Evolutionary conservation across 2,888 invertebrate species (phyloP).

Genomic region (Cetonia aurata): DNA sequence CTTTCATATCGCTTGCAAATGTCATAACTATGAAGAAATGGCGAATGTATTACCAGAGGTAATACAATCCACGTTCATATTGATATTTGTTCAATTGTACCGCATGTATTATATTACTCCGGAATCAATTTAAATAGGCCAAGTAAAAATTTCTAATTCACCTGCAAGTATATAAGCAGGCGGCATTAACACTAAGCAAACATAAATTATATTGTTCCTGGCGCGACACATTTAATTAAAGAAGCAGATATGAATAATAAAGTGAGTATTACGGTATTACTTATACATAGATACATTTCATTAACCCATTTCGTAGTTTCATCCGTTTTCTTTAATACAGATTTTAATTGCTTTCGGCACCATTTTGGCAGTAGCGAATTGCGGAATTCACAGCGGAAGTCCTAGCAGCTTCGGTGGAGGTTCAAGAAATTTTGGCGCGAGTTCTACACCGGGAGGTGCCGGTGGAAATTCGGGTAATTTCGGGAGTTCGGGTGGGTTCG

Average conservation of each 20-base stretch:
- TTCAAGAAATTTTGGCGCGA: slow-evolving; percentile 4
- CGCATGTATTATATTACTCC: slow-evolving; percentile 13
- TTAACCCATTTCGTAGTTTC: not conserved
- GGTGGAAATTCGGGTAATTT: slow-evolving; percentile 1
- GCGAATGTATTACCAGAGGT: slow-evolving; percentile 13
- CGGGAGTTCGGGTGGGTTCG: not conserved
- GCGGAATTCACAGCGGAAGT: slow-evolving; percentile 19
- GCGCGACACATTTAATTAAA: slow-evolving; percentile 7
- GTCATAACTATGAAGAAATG: not conserved
- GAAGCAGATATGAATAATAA: slow-evolving; percentile 12
- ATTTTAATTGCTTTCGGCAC: slow-evolving; percentile 16
- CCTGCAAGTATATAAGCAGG: slow-evolving; percentile 16
- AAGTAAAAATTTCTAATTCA: not conserved
- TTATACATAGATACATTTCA: not conserved
- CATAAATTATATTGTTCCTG: slow-evolving; percentile 12
- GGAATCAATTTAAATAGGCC: slow-evolving; percentile 31
- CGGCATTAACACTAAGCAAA: slow-evolving; percentile 7
- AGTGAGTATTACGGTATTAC: slow-evolving; percentile 18
- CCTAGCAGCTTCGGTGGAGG: slow-evolving; percentile 23
- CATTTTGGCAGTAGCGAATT: slow-evolving; percentile 28
- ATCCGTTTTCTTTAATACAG: not conserved
- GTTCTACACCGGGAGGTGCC: not conserved
- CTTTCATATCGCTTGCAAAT: slow-evolving; percentile 10
- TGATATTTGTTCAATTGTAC: slow-evolving; percentile 19
- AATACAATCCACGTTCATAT: not conserved